Conservation (phyloP, 30 jellyfish, hydroid and myxozoan species). For the Aurelia coerulea region DNA sequence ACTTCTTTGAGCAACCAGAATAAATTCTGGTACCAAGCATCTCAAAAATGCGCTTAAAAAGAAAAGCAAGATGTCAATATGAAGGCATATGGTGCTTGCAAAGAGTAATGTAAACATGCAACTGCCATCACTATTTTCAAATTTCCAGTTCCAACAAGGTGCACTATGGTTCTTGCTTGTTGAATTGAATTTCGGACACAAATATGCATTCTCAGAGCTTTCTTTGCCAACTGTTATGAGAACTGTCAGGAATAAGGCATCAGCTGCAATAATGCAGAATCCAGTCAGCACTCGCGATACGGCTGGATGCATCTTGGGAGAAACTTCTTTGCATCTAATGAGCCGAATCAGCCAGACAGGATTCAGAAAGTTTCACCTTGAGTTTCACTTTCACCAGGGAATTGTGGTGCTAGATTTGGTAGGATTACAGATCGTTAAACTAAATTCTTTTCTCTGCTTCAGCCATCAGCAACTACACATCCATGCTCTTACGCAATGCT, state of each 20-base stretch:
- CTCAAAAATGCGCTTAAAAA: slow-evolving; percentile 34
- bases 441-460: too few relatives aligned
- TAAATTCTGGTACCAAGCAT: slow-evolving; percentile 60
- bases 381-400: neutral
- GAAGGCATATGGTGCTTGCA: slow-evolving; percentile 53
- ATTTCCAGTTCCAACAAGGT: slow-evolving; percentile 70
- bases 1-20: slow-evolving; percentile 40
- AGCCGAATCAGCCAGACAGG: too few relatives aligned
- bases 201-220: neutral
- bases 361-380: too few relatives aligned
- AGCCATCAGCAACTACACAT: too few relatives aligned
- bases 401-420: too few relatives aligned
- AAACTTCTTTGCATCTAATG: neutral
- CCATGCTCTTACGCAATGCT: too few relatives aligned
- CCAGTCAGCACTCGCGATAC: slow-evolving; percentile 3
- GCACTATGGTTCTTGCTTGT: neutral
- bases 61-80: slow-evolving; percentile 14
- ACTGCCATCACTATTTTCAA: neutral
- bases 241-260: slow-evolving; percentile 21
- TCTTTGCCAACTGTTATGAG: slow-evolving; percentile 40
- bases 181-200: neutral
- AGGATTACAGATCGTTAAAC: too few relatives aligned
- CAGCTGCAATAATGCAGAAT: slow-evolving; percentile 7
- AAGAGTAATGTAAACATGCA: slow-evolving; percentile 64
- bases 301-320: slow-evolving; percentile 44